Conservation (phyloP, 2,797 vertebrate species). For the Sebastes itinus region DNA sequence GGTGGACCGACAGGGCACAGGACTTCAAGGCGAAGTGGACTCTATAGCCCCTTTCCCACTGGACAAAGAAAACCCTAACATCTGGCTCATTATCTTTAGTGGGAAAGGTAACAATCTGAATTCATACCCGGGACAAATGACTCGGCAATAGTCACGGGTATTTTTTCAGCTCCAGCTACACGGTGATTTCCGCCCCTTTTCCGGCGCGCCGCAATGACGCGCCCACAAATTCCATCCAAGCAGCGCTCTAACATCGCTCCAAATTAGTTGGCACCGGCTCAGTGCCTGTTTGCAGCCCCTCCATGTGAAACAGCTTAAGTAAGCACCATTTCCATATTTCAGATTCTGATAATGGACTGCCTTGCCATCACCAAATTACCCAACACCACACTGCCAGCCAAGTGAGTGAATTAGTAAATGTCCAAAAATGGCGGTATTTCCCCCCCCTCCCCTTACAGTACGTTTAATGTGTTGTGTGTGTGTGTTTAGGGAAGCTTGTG, state of each 20-base stretch:
- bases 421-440: conserved; percentile 56
- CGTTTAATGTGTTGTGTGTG: conserved; percentile 12
- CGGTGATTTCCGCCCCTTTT: neutral
- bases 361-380: conserved; percentile 72
- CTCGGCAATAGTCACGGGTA: neutral
- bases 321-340: conserved; percentile 70
- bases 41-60: no score
- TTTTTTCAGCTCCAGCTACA: neutral
- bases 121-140: neutral
- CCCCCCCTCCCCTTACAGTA: conserved; percentile 8
- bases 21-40: neutral
- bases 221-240: neutral
- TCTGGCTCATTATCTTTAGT: neutral
- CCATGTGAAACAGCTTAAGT: conserved; percentile 42
- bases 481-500: conserved; percentile 18
- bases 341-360: conserved; percentile 76
- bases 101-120: neutral
- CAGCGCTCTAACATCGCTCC: neutral
- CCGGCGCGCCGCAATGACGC: neutral
- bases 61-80: no score
- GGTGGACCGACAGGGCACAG: neutral
- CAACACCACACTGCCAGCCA: conserved; percentile 53
- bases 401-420: conserved; percentile 72
- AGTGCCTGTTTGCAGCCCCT: conserved; percentile 5
- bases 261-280: neutral